A percentile compares a stretch with the other conserved stretches of the same genome.
Conservation (phyloP, 2,888 invertebrate species). For the Sesamia inferens region DNA sequence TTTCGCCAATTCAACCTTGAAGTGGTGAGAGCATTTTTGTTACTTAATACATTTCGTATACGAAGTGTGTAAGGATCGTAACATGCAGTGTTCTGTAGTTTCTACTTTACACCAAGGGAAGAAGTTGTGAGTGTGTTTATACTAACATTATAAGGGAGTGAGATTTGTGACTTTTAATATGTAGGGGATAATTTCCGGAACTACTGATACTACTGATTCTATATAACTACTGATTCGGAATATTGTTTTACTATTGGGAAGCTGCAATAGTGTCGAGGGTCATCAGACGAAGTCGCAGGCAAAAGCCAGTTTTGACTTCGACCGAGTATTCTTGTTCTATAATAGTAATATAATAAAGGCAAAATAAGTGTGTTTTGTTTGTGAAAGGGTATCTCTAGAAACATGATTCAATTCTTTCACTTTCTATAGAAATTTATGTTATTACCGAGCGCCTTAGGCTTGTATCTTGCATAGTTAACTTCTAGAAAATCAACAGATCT, state of each 20-base stretch:
- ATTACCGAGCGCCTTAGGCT: background rate
- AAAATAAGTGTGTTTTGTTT: background rate
- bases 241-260: background rate
- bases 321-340: no score
- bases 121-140: no score
- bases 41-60: background rate
- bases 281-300: background rate
- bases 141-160: background rate
- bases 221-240: background rate
- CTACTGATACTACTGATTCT: no score
- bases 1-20: background rate
- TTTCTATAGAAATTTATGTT: no score
- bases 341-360: background rate
- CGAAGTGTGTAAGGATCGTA: background rate
- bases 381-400: background rate
- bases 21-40: slow-evolving; percentile 4
- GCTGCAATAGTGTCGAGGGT: background rate
- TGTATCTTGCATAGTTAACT: background rate
- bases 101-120: no score
- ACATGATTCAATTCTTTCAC: background rate
- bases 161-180: background rate
- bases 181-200: background rate
- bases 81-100: background rate
- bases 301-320: no score
- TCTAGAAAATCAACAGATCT: background rate